Evolutionary conservation across 2,113 vertebrate species (phyloP), one percentile per base, ranked within the genome.

Genomic region (Tupaia chinensis): DNA sequence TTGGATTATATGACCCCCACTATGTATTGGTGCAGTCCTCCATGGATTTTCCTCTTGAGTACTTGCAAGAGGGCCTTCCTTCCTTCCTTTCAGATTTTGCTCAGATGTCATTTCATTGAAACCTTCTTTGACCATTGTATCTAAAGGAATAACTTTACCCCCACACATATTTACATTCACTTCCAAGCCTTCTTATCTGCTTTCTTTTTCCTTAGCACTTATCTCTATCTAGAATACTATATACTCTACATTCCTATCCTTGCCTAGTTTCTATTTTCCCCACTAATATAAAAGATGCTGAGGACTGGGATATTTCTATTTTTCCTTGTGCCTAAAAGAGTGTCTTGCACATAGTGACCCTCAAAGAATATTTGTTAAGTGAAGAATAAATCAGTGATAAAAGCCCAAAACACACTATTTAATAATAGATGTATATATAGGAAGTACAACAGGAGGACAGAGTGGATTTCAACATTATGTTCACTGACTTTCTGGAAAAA

Each of bases 321-420:
- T 84, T 34, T 56, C 9, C 22, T 15, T 53, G 0, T 82, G 70
- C 16, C 56, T 87, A 25, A 10, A 91, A 32, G 12, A 63, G 34
- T 44, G 8, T 12, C 65, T 82, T 84, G 13, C 13, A 25, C 27
- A 68, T 11, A 19, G 20, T 77, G 27, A 29, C 1, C 10, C 1
- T 20, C 63, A 87, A n/a, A 65, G 87, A 66, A 60, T 60, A 92
- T 83, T 86, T 96, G 13, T 72, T 90, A 90, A 56, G 13, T 88
- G 23, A 89, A 74, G 20, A 95, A 23, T 76, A 63, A 94, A 53
- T 70, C 56, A 93, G 17, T 70, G 27, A 76, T 85, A 81, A 70
- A 74, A 82, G 7, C 34, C 61, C 19, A 89, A 63, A 56, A 76
- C 15, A 11, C n/a, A 80, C n/a, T n/a, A 65, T 69, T 76, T 20